phyloP scores from a whole-genome alignment of 2,888 invertebrate genomes.

The Ctena decussata region DNA sequence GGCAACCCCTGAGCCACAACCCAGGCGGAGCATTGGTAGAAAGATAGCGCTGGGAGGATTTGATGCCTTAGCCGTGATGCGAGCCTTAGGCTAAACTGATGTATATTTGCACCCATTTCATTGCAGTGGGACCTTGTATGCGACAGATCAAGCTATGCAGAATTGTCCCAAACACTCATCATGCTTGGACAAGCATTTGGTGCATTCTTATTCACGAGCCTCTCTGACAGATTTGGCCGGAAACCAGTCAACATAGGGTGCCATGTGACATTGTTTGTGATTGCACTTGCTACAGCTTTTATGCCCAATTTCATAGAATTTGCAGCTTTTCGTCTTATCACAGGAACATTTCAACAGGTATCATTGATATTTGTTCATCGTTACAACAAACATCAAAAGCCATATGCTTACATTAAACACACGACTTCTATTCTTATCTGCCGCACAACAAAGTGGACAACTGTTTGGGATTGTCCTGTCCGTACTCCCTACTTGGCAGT shows the following conservation, averaged over 20 bases:
- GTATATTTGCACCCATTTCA: background rate
- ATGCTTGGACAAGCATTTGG: conserved; percentile 79
- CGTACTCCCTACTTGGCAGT: too few species aligned
- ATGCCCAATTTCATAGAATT: conserved; percentile 55
- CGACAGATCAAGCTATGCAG: conserved; percentile 69
- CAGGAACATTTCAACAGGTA: conserved; percentile 66
- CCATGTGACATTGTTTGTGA: conserved; percentile 40
- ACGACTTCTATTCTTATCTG: too few species aligned
- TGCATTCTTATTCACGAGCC: conserved; percentile 73
- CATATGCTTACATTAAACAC: too few species aligned
- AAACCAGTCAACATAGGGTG: conserved; percentile 54
- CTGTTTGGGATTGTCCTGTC: too few species aligned
- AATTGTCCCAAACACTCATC: conserved; percentile 80
- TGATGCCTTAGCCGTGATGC: background rate
- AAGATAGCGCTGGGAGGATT: too few species aligned
- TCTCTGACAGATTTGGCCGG: conserved; percentile 75
- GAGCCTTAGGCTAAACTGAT: background rate
- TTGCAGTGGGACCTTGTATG: conserved; percentile 81
- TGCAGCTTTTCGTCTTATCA: conserved; percentile 54
- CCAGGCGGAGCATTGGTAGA: too few species aligned
- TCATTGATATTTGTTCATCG: too few species aligned
- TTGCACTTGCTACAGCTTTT: conserved; percentile 58
- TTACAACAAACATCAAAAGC: too few species aligned
- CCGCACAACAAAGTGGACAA: too few species aligned
- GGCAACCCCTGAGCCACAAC: too few species aligned